Evolutionary conservation across 2,888 invertebrate genomes (phyloP), one percentile per base, ranked within the genome.

Genomic region (Pollenia griseotomentosa): DNA sequence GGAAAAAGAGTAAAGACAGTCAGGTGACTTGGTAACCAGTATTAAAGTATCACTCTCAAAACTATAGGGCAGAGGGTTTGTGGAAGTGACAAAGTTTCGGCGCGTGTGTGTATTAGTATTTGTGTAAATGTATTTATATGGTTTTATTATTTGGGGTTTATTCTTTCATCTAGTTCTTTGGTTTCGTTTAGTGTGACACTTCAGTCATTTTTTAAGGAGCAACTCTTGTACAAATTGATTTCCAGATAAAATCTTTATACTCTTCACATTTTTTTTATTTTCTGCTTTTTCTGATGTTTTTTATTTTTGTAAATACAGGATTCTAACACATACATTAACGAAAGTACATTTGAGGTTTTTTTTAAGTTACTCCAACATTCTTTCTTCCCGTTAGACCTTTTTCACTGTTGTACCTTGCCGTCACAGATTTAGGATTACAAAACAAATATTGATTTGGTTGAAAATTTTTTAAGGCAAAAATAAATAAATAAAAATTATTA

Each of bases 151-250:
- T 63, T 33, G 9, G 23, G 48, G 19, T 65, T 71, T 70, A 55
- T 75, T 42, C 79, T 68, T 75, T 68, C 7, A 57, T 66, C 73
- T 57, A 48, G 46, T 61, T 63, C 9, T 77, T 2, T 23, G 33
- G 53, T 71, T 71, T 16, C 12, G 55, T 65, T 80, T 73, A 44
- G 85, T 86, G 85, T 82, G 75, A 71, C 82, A 83, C 79, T 88
- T 40, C 46, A 85, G 33, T 82, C 73, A 77, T 90, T 89, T 90
- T 89, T 90, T 90, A 86, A 89, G 90, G 85, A 89, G 88, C 88
- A 89, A 89, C 90, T 89, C 90, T 90, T 91, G 89, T 87, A 89
- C 92, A 92, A 92, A 92, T 92, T 91, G 91, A 90, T 91, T 90
- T 88, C 80, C 85, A 90, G 91, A 91, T 91, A 90, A 90, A 90